Evolutionary conservation across 2,113 vertebrate species (phyloP).

Genomic region (Atlantisia rogersi): DNA sequence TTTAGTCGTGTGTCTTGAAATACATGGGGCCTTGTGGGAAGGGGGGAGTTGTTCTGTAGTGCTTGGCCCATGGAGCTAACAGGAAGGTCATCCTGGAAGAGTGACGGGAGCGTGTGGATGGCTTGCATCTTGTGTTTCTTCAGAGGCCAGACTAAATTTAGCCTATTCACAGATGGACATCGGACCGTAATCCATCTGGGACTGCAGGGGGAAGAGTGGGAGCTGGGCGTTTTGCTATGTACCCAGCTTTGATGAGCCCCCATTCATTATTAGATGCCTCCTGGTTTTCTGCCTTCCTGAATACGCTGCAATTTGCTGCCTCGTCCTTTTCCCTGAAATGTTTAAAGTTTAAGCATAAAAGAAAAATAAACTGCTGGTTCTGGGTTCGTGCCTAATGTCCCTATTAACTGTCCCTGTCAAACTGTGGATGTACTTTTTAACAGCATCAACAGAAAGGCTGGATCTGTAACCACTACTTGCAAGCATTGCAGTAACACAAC

Average conservation of each 20-base stretch:
- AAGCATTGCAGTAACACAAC: not conserved
- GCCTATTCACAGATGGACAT: slow-evolving; percentile 29
- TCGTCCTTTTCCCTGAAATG: not conserved
- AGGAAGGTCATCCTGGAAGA: slow-evolving; percentile 42
- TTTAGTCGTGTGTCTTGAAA: not conserved
- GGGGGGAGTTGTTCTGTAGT: not conserved
- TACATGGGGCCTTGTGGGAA: not conserved
- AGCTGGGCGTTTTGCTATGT: not conserved
- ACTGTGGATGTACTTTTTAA: not conserved
- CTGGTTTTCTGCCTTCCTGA: not conserved
- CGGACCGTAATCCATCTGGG: not conserved
- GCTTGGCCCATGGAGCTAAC: not conserved
- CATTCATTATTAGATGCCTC: not conserved
- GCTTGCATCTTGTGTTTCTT: slow-evolving; percentile 28
- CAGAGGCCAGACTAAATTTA: slow-evolving; percentile 58
- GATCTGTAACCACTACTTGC: not conserved
- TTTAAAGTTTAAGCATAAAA: not conserved
- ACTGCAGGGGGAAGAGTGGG: not conserved
- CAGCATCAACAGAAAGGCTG: not conserved
- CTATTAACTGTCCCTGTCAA: not conserved
- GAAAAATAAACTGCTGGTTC: not conserved
- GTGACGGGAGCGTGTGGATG: not conserved
- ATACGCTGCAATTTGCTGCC: not conserved
- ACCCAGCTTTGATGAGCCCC: not conserved
- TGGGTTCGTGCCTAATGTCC: not conserved